These are phyloP conservation scores for Eupithecia subumbrata DNA, from an alignment of 2,888 invertebrate species.

Conservation along the genomic window DNA sequence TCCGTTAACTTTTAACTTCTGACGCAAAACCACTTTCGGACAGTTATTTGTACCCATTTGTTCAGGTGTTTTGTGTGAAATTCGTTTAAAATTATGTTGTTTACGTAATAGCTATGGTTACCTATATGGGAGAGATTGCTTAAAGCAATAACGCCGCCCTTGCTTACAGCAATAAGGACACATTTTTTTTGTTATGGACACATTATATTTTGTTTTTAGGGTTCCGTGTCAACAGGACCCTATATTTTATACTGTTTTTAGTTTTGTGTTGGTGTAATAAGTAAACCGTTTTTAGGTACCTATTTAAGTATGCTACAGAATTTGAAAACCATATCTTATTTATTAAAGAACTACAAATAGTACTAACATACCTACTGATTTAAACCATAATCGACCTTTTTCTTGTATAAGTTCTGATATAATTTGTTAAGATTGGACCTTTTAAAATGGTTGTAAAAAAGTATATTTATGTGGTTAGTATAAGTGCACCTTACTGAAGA, in stretches of 20 bases:
- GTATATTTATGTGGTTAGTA: no score
- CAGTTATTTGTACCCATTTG: constrained; percentile 9
- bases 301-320: no score
- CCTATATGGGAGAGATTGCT: not conserved
- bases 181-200: no score
- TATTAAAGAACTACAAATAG: no score
- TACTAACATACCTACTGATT: no score
- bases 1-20: constrained; percentile 27
- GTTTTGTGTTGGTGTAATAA: not conserved
- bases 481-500: no score
- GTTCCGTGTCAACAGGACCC: not conserved
- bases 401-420: no score
- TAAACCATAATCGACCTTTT: no score
- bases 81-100: not conserved
- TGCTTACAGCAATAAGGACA: not conserved
- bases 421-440: no score
- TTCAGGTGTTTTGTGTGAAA: not conserved
- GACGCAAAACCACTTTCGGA: constrained; percentile 18
- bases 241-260: not conserved
- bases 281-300: no score
- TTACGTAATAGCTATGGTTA: not conserved
- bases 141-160: not conserved
- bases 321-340: no score
- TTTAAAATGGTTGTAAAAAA: no score
- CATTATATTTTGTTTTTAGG: not conserved